Base-by-base conservation (phyloP, 2,113 vertebrate genomes). In the Nannospalax galili region DNA sequence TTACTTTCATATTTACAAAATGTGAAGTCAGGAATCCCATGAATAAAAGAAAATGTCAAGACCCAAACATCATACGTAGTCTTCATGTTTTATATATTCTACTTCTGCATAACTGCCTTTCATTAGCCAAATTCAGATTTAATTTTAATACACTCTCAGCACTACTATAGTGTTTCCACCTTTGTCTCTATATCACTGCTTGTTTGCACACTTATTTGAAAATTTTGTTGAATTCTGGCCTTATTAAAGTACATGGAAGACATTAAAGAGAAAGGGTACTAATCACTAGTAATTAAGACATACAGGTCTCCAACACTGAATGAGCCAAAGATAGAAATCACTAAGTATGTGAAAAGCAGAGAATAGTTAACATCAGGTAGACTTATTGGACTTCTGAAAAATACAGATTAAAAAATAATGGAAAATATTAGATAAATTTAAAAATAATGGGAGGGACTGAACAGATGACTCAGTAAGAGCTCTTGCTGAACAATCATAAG, bases 41-140 rank as follows among this genome's bases (percentile, higher is more conserved):
- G n/a, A 91, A 88, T n/a, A 81, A 42, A 84, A 92, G 93, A 45
- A 80, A 87, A 92, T 80, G 35, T 81, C 77, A 92, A 92, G 1
- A 75, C 65, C 19, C n/a, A 92, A 81, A n/a, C 32, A 82, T 45
- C 86, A 79, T 8, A 92, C 30, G 42, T 12, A 90, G 32, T 17
- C 37, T 86, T 89, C 22, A 35, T 78, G 24, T 93, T 90, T 85
- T 73, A 89, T 32, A 75, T 40, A 84, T 40, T 95, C 48, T 92
- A 84, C 10, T 87, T 85, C 58, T 88, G 17, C 42, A 93, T 20
- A 84, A 96, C 48, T 75, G 58, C 30, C 42, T 91, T 95, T 90
- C 45, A 70, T 86, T 70, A 95, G 52, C 37, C 93, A 96, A 93
- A 82, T 62, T 72, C 58, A 84, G 86, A 96, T 37, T 28, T 84